A percentile compares a stretch with the other conserved stretches of the same genome.
Evolutionary conservation across 2,797 vertebrate species (phyloP).

Genomic region (Muraenolepis orangiensis): DNA sequence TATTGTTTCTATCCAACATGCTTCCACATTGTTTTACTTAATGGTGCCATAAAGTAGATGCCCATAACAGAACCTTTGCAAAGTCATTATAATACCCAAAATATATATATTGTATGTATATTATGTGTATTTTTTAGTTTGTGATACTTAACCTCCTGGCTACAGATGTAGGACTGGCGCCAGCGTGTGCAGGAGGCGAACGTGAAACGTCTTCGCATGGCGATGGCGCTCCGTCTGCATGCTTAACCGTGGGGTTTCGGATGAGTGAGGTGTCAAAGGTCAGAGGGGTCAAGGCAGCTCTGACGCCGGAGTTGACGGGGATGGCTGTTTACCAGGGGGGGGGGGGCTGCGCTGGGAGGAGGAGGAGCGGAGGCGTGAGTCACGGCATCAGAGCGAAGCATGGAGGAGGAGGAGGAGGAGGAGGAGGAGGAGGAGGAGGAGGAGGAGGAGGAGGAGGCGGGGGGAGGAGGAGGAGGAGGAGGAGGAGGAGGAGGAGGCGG

Average conservation of each 20-base stretch:
- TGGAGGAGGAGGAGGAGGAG: background rate
- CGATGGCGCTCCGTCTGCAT: constrained; percentile 8
- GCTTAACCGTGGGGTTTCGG: constrained; percentile 29
- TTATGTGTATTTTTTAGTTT: background rate
- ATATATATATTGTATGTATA: no score
- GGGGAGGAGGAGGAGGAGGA: no score
- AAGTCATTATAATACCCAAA: background rate
- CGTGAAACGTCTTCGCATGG: constrained; percentile 7
- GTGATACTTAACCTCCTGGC: background rate
- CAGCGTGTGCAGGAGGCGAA: constrained; percentile 5
- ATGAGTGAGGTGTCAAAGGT: constrained; percentile 48
- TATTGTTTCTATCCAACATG: background rate
- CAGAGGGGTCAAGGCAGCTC: constrained; percentile 46
- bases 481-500: constrained; percentile 37
- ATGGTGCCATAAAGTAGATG: background rate
- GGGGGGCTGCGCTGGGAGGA: background rate
- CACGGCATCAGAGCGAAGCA: background rate
- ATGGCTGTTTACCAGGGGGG: constrained; percentile 52
- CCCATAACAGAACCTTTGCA: background rate
- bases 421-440: constrained; percentile 6
- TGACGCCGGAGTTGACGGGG: constrained; percentile 52
- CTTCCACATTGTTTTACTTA: background rate
- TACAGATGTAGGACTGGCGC: background rate
- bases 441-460: constrained; percentile 9
- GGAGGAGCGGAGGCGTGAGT: background rate